A percentile compares a stretch with the other conserved stretches of the same genome.
Evolutionary conservation across 2,797 vertebrate species (phyloP).

Genomic region (Anisognathus igniventris): DNA sequence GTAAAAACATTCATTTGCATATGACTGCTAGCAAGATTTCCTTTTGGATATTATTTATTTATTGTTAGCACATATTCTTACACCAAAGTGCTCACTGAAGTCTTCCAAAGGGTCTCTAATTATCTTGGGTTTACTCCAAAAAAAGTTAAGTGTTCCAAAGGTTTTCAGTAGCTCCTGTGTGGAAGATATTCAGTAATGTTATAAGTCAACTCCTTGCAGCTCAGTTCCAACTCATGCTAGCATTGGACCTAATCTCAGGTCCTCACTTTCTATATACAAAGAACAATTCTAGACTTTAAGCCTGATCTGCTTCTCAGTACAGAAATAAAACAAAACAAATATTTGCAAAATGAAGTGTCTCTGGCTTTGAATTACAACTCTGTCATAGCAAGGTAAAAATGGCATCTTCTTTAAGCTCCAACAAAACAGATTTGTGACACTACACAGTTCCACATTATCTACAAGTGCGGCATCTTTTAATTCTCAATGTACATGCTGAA

Average conservation of each 20-base stretch:
- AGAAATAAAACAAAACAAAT: neutral
- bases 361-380: neutral
- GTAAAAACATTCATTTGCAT: neutral
- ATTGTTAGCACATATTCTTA: neutral
- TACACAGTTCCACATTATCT: neutral
- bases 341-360: neutral
- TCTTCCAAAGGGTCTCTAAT: neutral
- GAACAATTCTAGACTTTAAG: neutral
- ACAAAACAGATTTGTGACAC: too few species aligned
- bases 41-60: neutral
- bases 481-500: neutral
- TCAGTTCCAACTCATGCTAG: neutral
- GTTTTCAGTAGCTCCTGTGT: neutral
- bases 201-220: neutral
- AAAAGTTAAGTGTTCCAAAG: neutral
- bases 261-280: neutral
- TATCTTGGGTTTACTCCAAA: neutral
- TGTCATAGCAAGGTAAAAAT: neutral
- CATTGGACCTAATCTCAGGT: neutral
- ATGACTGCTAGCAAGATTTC: neutral
- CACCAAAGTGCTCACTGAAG: neutral
- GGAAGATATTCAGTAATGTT: neutral
- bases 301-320: neutral
- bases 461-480: fast-evolving
- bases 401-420: neutral